phyloP scores from a whole-genome alignment of 2,113 vertebrate genomes.

The Tachysurus fulvidraco region DNA sequence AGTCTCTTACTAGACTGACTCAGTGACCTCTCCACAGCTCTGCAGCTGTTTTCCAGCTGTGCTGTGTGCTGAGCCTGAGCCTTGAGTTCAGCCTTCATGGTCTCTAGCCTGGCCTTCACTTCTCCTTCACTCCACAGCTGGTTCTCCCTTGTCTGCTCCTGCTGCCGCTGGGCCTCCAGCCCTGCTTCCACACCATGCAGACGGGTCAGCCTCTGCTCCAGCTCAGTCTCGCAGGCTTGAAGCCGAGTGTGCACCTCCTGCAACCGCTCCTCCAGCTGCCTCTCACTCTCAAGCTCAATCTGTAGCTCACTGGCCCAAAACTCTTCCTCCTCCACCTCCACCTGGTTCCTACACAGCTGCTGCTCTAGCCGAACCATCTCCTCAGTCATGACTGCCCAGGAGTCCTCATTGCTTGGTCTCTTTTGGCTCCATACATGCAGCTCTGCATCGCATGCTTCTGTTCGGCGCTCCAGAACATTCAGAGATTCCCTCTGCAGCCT shows the following conservation, averaged over 20 bases:
- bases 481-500: slow-evolving; percentile 89
- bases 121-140: slow-evolving; percentile 90
- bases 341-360: slow-evolving; percentile 87
- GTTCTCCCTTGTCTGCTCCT: slow-evolving; percentile 82
- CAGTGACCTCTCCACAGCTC: slow-evolving; percentile 89
- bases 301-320: slow-evolving; percentile 97
- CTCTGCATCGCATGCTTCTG: slow-evolving; percentile 83
- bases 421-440: slow-evolving; percentile 83
- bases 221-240: slow-evolving; percentile 81
- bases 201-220: slow-evolving; percentile 81
- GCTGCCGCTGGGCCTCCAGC: slow-evolving; percentile 86
- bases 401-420: slow-evolving; percentile 62
- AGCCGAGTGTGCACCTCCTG: slow-evolving; percentile 85
- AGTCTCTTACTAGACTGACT: slow-evolving; percentile 86
- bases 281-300: slow-evolving; percentile 94
- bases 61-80: slow-evolving; percentile 88
- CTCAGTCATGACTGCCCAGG: slow-evolving; percentile 74
- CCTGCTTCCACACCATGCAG: slow-evolving; percentile 85
- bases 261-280: slow-evolving; percentile 91
- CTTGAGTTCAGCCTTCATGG: slow-evolving; percentile 86
- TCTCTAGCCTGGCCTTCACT: slow-evolving; percentile 84
- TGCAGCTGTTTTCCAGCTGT: slow-evolving; percentile 89
- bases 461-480: slow-evolving; percentile 81
- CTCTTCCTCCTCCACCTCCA: slow-evolving; percentile 95
- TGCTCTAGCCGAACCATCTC: slow-evolving; percentile 88